Conservation (phyloP, 2,113 vertebrate species). For the Narcine bancroftii region DNA sequence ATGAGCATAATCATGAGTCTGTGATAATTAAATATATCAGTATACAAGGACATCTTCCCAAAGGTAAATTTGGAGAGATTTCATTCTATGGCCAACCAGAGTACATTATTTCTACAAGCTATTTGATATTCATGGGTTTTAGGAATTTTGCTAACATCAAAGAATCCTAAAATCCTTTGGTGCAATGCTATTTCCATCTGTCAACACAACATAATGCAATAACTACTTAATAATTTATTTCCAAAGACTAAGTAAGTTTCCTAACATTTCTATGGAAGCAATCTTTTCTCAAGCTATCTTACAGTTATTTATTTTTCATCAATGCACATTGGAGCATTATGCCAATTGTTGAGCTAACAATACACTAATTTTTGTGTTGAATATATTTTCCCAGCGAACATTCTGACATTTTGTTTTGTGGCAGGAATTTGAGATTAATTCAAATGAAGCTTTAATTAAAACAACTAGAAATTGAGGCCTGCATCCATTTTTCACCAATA, state of each 20-base stretch:
- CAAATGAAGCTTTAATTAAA: not conserved
- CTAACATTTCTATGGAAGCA: slow-evolving; percentile 35
- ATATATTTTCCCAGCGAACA: not conserved
- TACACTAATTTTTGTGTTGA: not conserved
- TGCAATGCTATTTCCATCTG: slow-evolving; percentile 35
- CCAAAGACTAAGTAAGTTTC: slow-evolving; percentile 36
- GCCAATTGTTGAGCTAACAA: slow-evolving; percentile 29
- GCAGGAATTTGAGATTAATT: slow-evolving; percentile 21
- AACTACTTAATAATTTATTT: slow-evolving; percentile 38
- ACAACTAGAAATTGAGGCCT: not conserved
- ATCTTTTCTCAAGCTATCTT: slow-evolving; percentile 33
- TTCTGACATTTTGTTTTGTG: not conserved
- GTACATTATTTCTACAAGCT: slow-evolving; percentile 34
- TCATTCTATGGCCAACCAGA: not conserved
- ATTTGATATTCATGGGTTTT: slow-evolving; percentile 38
- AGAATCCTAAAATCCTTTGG: slow-evolving; percentile 34
- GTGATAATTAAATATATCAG: not conserved
- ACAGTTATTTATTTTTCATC: slow-evolving; percentile 36
- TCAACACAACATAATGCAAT: slow-evolving; percentile 35
- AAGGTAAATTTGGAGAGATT: not conserved
- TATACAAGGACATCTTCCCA: not conserved
- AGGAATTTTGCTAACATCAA: slow-evolving; percentile 33
- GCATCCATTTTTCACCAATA: not conserved
- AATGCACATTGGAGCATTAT: slow-evolving; percentile 27
- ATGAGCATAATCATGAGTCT: not conserved